phyloP scores from a whole-genome alignment of 2,797 vertebrate genomes.

The Danio kyathit region DNA sequence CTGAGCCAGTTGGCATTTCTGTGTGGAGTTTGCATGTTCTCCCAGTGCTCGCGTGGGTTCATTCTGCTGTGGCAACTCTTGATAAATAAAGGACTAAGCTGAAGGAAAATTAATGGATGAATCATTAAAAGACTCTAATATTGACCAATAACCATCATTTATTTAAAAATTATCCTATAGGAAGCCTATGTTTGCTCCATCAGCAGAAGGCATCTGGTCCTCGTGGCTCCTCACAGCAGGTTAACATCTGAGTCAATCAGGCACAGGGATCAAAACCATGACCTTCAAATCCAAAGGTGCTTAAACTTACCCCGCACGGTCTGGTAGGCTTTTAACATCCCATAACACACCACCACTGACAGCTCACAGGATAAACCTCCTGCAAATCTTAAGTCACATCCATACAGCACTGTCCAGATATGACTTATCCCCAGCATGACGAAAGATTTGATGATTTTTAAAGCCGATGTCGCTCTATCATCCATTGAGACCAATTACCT shows the following conservation, averaged over 20 bases:
- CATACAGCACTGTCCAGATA: neutral
- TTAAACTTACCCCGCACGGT: constrained; percentile 26
- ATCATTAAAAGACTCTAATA: neutral
- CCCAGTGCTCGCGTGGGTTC: no score
- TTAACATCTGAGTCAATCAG: constrained; percentile 50
- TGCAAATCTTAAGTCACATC: constrained; percentile 7
- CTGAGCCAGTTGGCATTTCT: no score
- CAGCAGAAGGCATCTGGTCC: constrained; percentile 53
- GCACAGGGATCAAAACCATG: constrained; percentile 51
- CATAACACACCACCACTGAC: constrained; percentile 29
- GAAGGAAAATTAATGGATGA: no score
- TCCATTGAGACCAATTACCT: constrained; percentile 11
- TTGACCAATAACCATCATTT: neutral
- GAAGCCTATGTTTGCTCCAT: constrained; percentile 56
- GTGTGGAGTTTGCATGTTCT: no score
- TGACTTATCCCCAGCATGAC: neutral
- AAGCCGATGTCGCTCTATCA: neutral
- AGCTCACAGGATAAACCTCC: neutral
- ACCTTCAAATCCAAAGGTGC: constrained; percentile 55
- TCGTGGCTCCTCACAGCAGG: constrained; percentile 9
- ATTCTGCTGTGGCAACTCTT: no score
- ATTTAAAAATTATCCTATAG: no score
- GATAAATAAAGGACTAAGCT: no score
- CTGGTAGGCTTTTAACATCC: constrained; percentile 38
- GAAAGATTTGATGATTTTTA: neutral